A percentile compares a stretch with the other conserved stretches of the same genome.
These are phyloP conservation scores for Rhorus exstirpatorius DNA, from an alignment of 2,888 invertebrate genomes.

Conservation along the genomic window DNA sequence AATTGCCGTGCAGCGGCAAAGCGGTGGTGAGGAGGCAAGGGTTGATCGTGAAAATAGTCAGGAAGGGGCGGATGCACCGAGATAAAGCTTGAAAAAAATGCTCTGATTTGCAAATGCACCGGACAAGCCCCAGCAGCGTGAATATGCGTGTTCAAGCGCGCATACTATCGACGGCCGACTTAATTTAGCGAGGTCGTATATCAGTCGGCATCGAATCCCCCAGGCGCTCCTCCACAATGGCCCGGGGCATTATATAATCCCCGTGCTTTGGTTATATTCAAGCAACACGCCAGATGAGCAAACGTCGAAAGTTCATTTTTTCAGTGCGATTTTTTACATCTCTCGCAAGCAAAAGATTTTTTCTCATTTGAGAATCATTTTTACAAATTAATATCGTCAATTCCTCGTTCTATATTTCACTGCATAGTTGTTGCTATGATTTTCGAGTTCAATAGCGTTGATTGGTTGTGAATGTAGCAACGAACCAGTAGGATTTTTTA, in stretches of 20 bases:
- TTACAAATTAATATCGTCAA: neutral
- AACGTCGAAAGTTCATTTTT: slow-evolving; percentile 28
- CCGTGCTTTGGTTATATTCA: slow-evolving; percentile 48
- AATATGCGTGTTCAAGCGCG: slow-evolving; percentile 64
- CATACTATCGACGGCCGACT: slow-evolving; percentile 70
- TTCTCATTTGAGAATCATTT: neutral
- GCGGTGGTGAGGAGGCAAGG: neutral
- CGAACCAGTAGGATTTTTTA: too few species aligned
- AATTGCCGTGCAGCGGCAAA: slow-evolving; percentile 4
- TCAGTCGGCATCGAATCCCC: slow-evolving; percentile 78
- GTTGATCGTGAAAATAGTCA: slow-evolving; percentile 28
- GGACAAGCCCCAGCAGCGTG: slow-evolving; percentile 59
- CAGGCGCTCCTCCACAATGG: slow-evolving; percentile 65
- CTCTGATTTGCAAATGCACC: slow-evolving; percentile 68
- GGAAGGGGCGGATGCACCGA: slow-evolving; percentile 64
- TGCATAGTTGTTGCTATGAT: too few species aligned
- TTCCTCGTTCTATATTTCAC: too few species aligned
- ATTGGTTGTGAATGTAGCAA: too few species aligned
- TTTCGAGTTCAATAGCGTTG: too few species aligned
- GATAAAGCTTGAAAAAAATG: slow-evolving; percentile 67
- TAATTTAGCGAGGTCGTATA: slow-evolving; percentile 80
- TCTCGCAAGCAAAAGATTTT: neutral
- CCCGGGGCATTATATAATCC: slow-evolving; percentile 65
- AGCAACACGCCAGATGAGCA: slow-evolving; percentile 31
- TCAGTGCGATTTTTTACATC: neutral